A percentile compares a stretch with the other conserved stretches of the same genome.
These are phyloP conservation scores for Diadegma fenestrale DNA, from an alignment of 2,888 invertebrate species.

Conservation along the genomic window DNA sequence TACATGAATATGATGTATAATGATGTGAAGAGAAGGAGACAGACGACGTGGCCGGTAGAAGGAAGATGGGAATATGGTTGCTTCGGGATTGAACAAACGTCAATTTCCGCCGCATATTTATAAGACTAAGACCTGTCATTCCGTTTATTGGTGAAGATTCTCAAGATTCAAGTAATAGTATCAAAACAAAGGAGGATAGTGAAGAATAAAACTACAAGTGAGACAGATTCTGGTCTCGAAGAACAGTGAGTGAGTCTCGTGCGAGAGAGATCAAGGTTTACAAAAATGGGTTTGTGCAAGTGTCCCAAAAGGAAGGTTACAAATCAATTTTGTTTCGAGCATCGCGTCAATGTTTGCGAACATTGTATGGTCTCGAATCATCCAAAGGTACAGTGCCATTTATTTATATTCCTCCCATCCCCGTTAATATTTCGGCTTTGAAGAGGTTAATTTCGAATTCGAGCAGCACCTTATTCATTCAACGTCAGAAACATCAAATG, in stretches of 20 bases:
- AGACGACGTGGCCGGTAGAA: conserved; percentile 67
- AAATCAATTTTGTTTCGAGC: conserved; percentile 99
- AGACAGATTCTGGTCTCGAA: conserved; percentile 1
- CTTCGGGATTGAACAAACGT: conserved; percentile 18
- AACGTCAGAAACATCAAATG: not conserved
- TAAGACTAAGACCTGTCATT: conserved; percentile 21
- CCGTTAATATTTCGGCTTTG: not conserved
- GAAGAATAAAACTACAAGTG: conserved; percentile 1
- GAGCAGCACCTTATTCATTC: not conserved
- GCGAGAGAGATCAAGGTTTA: not conserved
- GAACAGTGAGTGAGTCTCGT: conserved; percentile 29
- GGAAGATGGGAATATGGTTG: conserved; percentile 57
- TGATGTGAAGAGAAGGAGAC: conserved; percentile 15
- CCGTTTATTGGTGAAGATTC: not conserved
- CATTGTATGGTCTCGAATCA: conserved; percentile 99
- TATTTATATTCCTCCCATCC: not conserved
- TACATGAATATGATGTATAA: not conserved
- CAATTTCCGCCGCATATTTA: conserved; percentile 25
- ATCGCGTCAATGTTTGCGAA: conserved; percentile 99
- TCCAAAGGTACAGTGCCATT: conserved; percentile 90
- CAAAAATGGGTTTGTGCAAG: conserved; percentile 97
- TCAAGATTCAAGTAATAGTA: conserved; percentile 7
- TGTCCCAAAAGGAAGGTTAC: conserved; percentile 99
- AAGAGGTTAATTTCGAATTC: not conserved
- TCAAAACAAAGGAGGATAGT: not conserved